A percentile compares a stretch with the other conserved stretches of the same genome.
Conservation (phyloP, 2,888 invertebrate genomes). For the Eilema caniola region DNA sequence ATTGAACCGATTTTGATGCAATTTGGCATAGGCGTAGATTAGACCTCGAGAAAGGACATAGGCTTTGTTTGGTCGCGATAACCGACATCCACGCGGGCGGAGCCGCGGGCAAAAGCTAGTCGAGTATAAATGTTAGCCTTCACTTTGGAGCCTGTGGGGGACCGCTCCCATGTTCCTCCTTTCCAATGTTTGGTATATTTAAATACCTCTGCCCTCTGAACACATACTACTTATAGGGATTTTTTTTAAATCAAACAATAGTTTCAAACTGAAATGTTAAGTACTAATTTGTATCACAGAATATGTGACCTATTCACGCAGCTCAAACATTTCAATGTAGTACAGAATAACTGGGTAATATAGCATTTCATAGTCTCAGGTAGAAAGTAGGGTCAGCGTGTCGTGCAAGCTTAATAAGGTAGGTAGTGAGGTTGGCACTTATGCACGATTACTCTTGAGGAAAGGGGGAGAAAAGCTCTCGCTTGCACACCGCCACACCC, state of each 20-base stretch:
- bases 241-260: no score
- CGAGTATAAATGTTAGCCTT: no score
- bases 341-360: neutral
- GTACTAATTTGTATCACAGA: conserved; percentile 20
- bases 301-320: conserved; percentile 22
- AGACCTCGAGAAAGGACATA: no score
- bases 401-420: conserved; percentile 40
- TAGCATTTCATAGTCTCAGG: conserved; percentile 11
- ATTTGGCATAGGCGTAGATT: no score
- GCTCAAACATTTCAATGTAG: conserved; percentile 12
- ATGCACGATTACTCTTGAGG: conserved; percentile 44
- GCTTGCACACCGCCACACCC: conserved; percentile 18
- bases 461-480: conserved; percentile 40
- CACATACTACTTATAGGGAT: no score
- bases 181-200: neutral
- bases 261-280: conserved; percentile 7
- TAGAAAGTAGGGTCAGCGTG: conserved; percentile 33
- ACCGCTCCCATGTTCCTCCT: neutral
- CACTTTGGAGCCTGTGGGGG: no score
- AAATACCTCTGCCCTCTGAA: neutral
- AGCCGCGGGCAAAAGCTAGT: no score
- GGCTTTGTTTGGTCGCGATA: no score
- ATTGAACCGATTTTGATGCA: no score
- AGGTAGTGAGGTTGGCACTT: conserved; percentile 42
- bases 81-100: no score